Evolutionary conservation across 2,113 vertebrate species (phyloP).

Genomic region (Pterophyllum scalare): DNA sequence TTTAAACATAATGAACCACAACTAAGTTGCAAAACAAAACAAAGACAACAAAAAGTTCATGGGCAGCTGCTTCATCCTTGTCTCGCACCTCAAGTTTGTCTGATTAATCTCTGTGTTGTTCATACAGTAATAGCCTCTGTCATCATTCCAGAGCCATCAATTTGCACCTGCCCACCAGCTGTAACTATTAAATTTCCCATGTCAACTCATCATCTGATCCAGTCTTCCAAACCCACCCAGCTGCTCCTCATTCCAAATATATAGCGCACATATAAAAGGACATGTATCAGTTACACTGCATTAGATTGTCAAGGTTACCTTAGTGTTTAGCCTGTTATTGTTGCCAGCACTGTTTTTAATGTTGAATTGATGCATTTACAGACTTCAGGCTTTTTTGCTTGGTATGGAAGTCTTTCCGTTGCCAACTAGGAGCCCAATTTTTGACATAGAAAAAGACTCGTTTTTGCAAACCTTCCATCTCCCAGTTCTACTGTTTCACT

Average conservation of each 20-base stretch:
- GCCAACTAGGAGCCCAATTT: background rate
- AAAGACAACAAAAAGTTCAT: background rate
- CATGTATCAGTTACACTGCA: conserved; percentile 7
- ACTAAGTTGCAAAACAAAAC: background rate
- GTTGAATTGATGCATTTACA: background rate
- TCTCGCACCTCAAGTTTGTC: background rate
- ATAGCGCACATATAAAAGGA: background rate
- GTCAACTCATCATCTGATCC: conserved; percentile 32
- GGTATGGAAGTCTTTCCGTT: background rate
- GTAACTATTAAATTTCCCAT: conserved; percentile 3
- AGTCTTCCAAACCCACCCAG: conserved; percentile 27
- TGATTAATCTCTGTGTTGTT: conserved; percentile 14
- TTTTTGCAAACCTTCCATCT: background rate
- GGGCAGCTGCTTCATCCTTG: conserved; percentile 9
- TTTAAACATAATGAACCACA: background rate
- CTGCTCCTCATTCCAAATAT: conserved; percentile 22
- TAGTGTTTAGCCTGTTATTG: background rate
- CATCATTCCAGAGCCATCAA: background rate
- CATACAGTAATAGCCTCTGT: conserved; percentile 1
- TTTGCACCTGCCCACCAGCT: conserved; percentile 23
- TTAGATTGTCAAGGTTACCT: background rate
- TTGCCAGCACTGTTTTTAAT: background rate
- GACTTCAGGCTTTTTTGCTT: background rate
- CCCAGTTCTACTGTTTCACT: background rate
- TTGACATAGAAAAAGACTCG: background rate